Evolutionary conservation across 2,113 vertebrate genomes (phyloP).

Genomic region (Saccopteryx leptura): DNA sequence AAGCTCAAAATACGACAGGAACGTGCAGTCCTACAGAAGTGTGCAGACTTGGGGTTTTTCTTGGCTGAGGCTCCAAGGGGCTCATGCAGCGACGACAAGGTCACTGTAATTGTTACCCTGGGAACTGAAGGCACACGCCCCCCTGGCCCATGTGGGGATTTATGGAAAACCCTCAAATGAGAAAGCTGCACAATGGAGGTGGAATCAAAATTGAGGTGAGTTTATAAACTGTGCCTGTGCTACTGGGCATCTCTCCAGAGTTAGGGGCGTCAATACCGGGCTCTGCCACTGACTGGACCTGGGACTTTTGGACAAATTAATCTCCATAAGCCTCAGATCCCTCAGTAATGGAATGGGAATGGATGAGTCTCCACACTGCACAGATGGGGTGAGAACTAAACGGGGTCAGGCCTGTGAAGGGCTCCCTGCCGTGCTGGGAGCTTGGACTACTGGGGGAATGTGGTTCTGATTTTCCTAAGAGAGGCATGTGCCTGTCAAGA

Average conservation of each 20-base stretch:
- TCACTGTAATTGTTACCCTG: too few relatives aligned
- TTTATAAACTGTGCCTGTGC: neutral
- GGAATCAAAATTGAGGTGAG: neutral
- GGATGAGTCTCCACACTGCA: too few relatives aligned
- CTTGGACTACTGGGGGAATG: rapidly evolving
- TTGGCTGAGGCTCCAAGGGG: neutral
- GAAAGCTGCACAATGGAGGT: rapidly evolving
- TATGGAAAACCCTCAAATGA: neutral
- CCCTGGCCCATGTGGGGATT: too few relatives aligned
- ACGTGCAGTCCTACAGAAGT: neutral
- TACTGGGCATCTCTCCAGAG: too few relatives aligned
- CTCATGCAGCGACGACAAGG: rapidly evolving
- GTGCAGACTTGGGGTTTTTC: neutral
- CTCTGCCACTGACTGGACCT: neutral
- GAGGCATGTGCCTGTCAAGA: neutral
- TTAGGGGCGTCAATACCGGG: neutral
- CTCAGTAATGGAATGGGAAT: neutral
- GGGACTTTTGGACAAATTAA: neutral
- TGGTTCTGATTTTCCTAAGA: neutral
- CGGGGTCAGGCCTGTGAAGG: neutral
- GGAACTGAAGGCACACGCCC: too few relatives aligned
- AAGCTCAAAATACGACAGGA: neutral
- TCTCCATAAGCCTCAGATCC: neutral
- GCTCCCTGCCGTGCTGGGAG: neutral
- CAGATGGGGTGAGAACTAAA: neutral